These are phyloP conservation scores for Tigriopus japonicus DNA, from an alignment of 1,140 invertebrate genomes.

Conservation along the genomic window DNA sequence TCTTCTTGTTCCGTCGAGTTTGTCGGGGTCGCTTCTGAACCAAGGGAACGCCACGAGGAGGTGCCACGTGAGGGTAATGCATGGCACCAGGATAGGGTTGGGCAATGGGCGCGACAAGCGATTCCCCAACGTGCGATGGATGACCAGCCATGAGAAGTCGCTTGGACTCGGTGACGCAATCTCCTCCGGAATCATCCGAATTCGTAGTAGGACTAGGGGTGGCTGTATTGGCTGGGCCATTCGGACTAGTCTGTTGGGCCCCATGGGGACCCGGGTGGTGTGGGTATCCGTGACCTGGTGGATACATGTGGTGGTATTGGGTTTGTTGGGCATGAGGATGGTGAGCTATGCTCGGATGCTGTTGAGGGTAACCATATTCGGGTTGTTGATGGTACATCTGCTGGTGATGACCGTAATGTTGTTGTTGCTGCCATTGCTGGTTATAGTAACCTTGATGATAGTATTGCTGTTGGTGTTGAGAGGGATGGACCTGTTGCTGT, in stretches of 20 bases:
- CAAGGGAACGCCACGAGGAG: neutral
- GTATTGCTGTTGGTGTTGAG: too few species aligned
- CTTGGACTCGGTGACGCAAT: neutral
- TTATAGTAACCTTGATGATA: too few species aligned
- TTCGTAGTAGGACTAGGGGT: neutral
- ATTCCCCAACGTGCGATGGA: neutral
- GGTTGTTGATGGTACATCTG: neutral
- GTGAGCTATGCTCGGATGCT: neutral
- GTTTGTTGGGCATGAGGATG: neutral
- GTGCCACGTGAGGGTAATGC: neutral
- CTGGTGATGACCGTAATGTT: neutral
- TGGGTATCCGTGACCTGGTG: neutral
- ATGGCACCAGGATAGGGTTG: neutral
- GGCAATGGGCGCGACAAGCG: neutral
- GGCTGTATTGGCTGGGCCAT: neutral
- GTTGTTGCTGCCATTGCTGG: neutral
- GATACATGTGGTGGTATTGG: neutral
- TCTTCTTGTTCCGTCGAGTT: slow-evolving; percentile 12
- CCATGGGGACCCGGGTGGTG: neutral
- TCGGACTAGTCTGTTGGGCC: neutral
- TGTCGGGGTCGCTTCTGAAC: neutral
- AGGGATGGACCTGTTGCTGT: too few species aligned
- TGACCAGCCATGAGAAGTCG: neutral
- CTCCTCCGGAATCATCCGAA: neutral
- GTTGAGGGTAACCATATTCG: neutral